These are phyloP conservation scores for Homarus americanus DNA, from an alignment of 1,140 invertebrate genomes.

Conservation along the genomic window DNA sequence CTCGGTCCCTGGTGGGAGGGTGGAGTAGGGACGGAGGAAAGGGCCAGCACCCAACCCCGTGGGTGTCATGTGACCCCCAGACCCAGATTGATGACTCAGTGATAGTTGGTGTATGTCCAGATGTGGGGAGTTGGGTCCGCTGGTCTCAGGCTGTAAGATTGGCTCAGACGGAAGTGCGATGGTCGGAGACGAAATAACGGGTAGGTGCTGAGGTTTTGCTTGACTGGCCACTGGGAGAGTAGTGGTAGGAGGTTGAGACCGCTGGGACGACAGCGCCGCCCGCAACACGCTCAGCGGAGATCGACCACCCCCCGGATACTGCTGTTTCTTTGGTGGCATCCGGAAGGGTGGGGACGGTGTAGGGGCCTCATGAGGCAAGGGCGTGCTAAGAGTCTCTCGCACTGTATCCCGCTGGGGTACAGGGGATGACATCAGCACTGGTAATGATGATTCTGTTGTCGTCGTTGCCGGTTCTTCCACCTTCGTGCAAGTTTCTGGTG, in stretches of 20 bases:
- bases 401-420: slow-evolving; percentile 15
- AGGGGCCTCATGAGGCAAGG: neutral
- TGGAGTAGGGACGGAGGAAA: slow-evolving; percentile 21
- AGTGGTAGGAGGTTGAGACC: neutral
- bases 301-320: slow-evolving; percentile 48
- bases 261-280: slow-evolving; percentile 38
- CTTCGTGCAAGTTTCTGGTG: slow-evolving; percentile 31
- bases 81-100: slow-evolving; percentile 30
- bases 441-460: neutral
- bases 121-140: slow-evolving; percentile 60
- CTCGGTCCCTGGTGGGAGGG: neutral
- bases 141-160: slow-evolving; percentile 34
- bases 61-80: neutral
- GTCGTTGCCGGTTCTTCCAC: neutral
- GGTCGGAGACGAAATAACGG: slow-evolving; percentile 25
- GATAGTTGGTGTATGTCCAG: slow-evolving; percentile 52
- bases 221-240: neutral
- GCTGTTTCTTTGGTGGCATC: slow-evolving; percentile 67
- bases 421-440: neutral
- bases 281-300: slow-evolving; percentile 50
- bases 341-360: slow-evolving; percentile 34
- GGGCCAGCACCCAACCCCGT: slow-evolving; percentile 1
- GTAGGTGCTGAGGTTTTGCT: neutral
- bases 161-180: slow-evolving; percentile 42
- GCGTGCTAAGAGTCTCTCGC: neutral